Base-by-base conservation (phyloP, 2,797 vertebrate genomes). In the Sebastolobus alascanus region DNA sequence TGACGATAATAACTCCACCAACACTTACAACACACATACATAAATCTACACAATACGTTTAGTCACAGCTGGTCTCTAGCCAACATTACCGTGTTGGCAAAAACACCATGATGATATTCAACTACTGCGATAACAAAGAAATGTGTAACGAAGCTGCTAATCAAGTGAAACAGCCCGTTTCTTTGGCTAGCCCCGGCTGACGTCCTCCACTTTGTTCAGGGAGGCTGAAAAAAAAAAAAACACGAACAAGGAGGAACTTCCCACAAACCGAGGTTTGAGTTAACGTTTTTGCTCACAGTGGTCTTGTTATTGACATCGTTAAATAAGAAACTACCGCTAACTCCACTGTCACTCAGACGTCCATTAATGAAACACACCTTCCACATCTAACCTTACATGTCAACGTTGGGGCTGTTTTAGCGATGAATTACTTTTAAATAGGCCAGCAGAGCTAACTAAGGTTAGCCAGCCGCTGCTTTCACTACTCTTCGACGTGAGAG, bases 191-290 rank as follows among this genome's bases (percentile, higher is more conserved):
- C 40, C 92, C 89, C 82, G 90, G 90, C 89, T 92, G 85, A 80
- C 91, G 92, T 91, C 89, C 92, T 91, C 91, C 90, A 94, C 94
- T 95, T 94, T 95, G 93, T 95, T 94, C 92, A 80, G 87, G 87
- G 84, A 82, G 90, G 86, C 78, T 89, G 87, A 87, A 74, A 73
- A 87, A 79, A 79, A 86, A 87, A 74, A 73, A 87, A 79, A 79
- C 69, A 64, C 82, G 84, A 91, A 92, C 90, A 91, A 92, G 92
- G 89, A 92, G 93, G 94, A 95, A 95, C 93, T 94, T 94, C 94
- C 86, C 87, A 90, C 91, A 84, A 85, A 13, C 84, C 87, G 72
- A 87, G 87, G 84, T 83, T 50, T 86, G 90, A 92, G 88, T 93
- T 88, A 80, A 82, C 84, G 73, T 90, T 77, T 84, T 25, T 25